Evolutionary conservation across 2,797 vertebrate species (phyloP).

Genomic region (Sebastes steindachneri): DNA sequence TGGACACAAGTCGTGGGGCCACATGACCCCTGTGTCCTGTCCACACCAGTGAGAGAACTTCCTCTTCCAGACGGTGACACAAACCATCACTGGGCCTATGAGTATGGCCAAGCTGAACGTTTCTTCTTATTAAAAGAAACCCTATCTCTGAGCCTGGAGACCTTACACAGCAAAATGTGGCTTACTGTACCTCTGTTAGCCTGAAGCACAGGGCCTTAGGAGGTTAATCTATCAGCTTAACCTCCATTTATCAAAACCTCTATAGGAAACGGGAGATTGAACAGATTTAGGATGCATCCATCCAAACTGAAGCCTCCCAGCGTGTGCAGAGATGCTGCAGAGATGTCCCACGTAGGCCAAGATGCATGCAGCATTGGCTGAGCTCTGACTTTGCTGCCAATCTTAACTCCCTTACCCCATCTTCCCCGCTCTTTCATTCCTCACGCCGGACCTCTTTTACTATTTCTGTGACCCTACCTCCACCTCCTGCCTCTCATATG

Average conservation of each 20-base stretch:
- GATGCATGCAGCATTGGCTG: conserved; percentile 6
- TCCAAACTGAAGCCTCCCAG: conserved; percentile 4
- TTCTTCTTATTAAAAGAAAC: conserved; percentile 39
- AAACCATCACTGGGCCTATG: conserved; percentile 6
- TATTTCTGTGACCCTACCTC: conserved; percentile 59
- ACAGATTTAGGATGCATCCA: conserved; percentile 27
- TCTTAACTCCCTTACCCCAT: conserved; percentile 14
- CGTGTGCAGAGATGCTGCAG: too few relatives aligned
- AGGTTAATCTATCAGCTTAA: conserved; percentile 15
- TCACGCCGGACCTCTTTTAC: conserved; percentile 7
- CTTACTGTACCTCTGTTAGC: conserved; percentile 22
- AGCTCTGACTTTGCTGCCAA: conserved; percentile 23
- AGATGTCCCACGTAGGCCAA: not conserved
- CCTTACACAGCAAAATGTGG: conserved; percentile 38
- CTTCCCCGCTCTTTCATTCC: conserved; percentile 22
- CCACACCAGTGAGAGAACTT: conserved; percentile 57
- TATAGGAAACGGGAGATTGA: conserved; percentile 8
- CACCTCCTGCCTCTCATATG: conserved; percentile 60
- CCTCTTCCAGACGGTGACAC: conserved; percentile 47
- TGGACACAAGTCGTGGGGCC: conserved; percentile 53
- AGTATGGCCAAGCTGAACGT: conserved; percentile 13
- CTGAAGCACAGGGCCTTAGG: conserved; percentile 21
- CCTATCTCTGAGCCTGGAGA: conserved; percentile 3
- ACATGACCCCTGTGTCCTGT: conserved; percentile 58
- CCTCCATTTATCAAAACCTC: conserved; percentile 8